Percentiles rank a stretch among this genome's conserved stretches.
Conservation (phyloP, 2,888 invertebrate genomes). For the Pristionchus entomophagus region DNA sequence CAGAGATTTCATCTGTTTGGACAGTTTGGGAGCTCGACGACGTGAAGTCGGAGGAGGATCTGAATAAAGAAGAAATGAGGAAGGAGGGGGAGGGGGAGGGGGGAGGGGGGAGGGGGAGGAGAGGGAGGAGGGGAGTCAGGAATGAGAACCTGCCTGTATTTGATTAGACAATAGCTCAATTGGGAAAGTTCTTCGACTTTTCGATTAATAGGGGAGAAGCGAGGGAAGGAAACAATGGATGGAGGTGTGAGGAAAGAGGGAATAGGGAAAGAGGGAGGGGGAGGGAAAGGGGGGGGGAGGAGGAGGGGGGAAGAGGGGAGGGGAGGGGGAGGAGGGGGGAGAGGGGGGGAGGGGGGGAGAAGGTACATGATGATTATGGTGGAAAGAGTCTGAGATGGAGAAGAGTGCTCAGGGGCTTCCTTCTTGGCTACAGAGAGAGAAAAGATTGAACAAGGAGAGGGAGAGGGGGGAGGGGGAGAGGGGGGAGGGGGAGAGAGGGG, state of each 20-base stretch:
- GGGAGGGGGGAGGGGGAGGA: not conserved
- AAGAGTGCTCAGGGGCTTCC: conserved; percentile 13
- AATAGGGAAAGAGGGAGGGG: not conserved
- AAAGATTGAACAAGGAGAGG: too few species aligned
- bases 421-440: not conserved
- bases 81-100: not conserved
- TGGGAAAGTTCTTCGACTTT: not conserved
- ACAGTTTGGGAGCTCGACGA: conserved; percentile 73
- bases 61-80: not conserved
- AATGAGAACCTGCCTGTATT: not conserved
- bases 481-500: too few species aligned
- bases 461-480: too few species aligned
- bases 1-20: conserved; percentile 74
- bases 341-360: not conserved
- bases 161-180: not conserved
- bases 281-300: not conserved
- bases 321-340: not conserved
- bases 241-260: conserved; percentile 1
- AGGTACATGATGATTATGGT: conserved; percentile 26
- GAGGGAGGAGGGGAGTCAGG: not conserved
- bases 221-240: conserved; percentile 8
- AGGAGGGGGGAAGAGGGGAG: not conserved
- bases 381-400: not conserved
- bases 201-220: conserved; percentile 1
- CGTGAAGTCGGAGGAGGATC: conserved; percentile 40